phyloP scores from a whole-genome alignment of 2,797 vertebrate species.

The Onychomys torridus region DNA sequence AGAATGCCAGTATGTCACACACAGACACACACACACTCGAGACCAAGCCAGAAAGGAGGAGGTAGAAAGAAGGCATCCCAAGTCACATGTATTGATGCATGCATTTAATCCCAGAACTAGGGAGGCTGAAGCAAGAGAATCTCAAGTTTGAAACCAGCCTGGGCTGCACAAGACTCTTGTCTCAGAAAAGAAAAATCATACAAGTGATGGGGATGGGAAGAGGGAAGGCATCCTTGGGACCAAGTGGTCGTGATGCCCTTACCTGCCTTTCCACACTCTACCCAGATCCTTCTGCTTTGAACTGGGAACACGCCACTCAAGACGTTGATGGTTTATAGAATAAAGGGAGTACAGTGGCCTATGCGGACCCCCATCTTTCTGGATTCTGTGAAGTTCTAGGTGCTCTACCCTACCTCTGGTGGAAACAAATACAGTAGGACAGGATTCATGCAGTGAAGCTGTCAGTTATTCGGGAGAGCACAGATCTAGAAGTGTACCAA shows the following conservation, averaged over 20 bases:
- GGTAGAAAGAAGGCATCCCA: neutral
- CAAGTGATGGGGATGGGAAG: no score
- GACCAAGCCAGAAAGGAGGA: neutral
- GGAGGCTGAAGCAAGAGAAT: neutral
- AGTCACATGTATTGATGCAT: neutral
- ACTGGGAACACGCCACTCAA: conserved; percentile 91
- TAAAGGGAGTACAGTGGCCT: conserved; percentile 88
- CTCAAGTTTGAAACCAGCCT: neutral
- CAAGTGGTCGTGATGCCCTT: neutral
- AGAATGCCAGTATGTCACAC: neutral
- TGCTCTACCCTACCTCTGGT: neutral
- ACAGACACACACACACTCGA: neutral
- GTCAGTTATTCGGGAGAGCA: no score
- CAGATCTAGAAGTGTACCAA: neutral
- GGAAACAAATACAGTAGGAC: neutral
- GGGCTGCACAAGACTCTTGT: neutral
- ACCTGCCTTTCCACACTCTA: conserved; percentile 82
- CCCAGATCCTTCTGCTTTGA: conserved; percentile 94
- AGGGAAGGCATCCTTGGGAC: neutral
- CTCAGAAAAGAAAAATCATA: neutral
- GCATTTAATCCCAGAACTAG: neutral
- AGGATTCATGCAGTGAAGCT: neutral
- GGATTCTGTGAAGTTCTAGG: conserved; percentile 90
- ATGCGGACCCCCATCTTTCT: conserved; percentile 91
- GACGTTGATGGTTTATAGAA: conserved; percentile 90